These are phyloP conservation scores for Macrobrachium nipponense DNA, from an alignment of 1,140 invertebrate species.

Conservation along the genomic window DNA sequence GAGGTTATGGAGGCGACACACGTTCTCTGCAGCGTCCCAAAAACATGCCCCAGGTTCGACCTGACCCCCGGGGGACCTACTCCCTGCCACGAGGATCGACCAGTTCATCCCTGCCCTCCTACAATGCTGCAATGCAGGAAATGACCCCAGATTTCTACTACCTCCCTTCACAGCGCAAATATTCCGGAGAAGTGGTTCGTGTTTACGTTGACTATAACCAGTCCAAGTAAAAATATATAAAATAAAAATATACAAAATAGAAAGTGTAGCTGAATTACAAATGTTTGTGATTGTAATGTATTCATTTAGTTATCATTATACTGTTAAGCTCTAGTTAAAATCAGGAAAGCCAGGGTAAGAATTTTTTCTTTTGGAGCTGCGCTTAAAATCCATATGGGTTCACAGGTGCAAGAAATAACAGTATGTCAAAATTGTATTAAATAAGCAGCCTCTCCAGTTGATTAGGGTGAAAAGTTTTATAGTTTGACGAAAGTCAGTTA, in stretches of 20 bases:
- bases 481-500: too few species aligned
- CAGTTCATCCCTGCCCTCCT: constrained; percentile 52
- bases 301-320: too few species aligned
- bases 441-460: too few species aligned
- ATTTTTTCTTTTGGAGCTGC: too few species aligned
- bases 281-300: too few species aligned
- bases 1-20: constrained; percentile 48
- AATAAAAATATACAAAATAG: not conserved
- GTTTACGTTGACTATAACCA: constrained; percentile 88
- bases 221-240: constrained; percentile 56
- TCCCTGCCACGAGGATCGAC: constrained; percentile 55
- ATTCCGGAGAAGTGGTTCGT: constrained; percentile 90
- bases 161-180: constrained; percentile 93
- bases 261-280: too few species aligned
- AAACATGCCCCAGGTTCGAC: constrained; percentile 65
- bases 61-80: constrained; percentile 51
- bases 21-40: constrained; percentile 74
- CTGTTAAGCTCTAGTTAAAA: too few species aligned
- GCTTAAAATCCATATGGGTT: too few species aligned
- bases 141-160: constrained; percentile 90
- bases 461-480: too few species aligned
- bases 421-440: too few species aligned
- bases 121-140: constrained; percentile 66
- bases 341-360: too few species aligned
- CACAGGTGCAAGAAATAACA: too few species aligned